Base-by-base conservation (phyloP, 1,140 invertebrate species). In the Drosophila baimaii region DNA sequence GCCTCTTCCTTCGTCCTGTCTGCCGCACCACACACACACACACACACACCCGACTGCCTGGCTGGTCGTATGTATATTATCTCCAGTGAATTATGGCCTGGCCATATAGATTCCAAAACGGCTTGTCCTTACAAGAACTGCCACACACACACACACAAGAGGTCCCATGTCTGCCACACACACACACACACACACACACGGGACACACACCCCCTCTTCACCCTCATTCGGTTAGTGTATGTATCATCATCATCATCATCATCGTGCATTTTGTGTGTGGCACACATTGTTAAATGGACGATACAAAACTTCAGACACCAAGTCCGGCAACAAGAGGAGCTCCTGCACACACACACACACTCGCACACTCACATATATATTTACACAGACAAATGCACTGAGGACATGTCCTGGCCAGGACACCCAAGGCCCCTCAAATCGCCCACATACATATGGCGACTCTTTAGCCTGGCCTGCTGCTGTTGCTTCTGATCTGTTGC, bases 241-340 rank as follows among this genome's bases (percentile, higher is more conserved):
- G 66, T 73, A 73, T 83, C 71, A 84, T 80, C 81, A 82, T 83
- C 65, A 84, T 80, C 81, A 82, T 83, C 78, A 78, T 82, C 81
- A 56, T 75, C 65, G 71, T 89, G 68, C 77, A 74, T 74, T 77
- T 66, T 74, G 49, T 76, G 69, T 77, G 84, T 89, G 83, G 84
- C 83, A 88, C 84, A 89, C 84, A 88, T 89, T 88, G 84, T 88
- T 88, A 88, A 88, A 88, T 89, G 84, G 85, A 90, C 84, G 84
- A 88, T 84, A 88, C 84, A 88, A 89, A 85, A 84, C 77, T 88
- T 88, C 62, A 89, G 55, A 69, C 47, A 63, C 72, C 66, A 62
- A 25, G 43, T 61, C 46, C 57, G 12, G 39, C 49, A 51, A 39
- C 56, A 71, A 46, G 21, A 52, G 29, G 49, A 10, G n/a, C 37